Base-by-base conservation (phyloP, 2,888 invertebrate species). In the Isotomurus palustris region DNA sequence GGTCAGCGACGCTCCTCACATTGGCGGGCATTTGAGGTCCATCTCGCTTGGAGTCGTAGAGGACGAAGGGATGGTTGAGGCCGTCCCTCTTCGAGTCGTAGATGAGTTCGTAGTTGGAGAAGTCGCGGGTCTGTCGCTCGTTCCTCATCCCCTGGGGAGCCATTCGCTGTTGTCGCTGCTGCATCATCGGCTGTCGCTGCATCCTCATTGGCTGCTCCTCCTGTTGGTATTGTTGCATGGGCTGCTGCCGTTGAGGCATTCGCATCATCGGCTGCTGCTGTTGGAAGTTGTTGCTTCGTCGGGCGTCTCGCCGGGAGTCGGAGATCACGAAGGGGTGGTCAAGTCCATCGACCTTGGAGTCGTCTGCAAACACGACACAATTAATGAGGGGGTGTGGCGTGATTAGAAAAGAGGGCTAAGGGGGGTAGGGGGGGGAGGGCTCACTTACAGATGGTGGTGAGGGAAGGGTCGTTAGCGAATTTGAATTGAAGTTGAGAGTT, bases 31-130 rank as follows among this genome's bases (percentile, higher is more conserved):
- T 59, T 25, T 62, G 17, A 41, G 56, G 62, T 53, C 62, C 62
- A 40, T 62, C 62, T 29, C 62, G 59, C 53, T 54, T 59, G 48
- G 62, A 62, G 49, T 62, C 62, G 36, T 62, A 62, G 43, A 59
- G 51, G 25, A 62, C 62, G 53, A 50, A 62, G 53, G 62, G 62
- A 27, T 62, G 62, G 45, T 62, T 56, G 49, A 58, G 58, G 27
- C 62, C 62, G 50, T 58, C 58, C 45, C 58, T 58, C 29, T 62
- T 38, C 17, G 62, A 62, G 43, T 62, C 62, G 19, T 59, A 62
- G 59, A 62, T 62, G 59, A 59, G 51, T 45, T 58, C 59, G 47
- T 62, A 62, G 56, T 62, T 58, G 56, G 59, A 27, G 56, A 43
- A 41, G 43, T 55, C 28, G 43, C 41, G 12, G 40, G n/a, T 38